These are phyloP conservation scores for Engraulis encrasicolus DNA, from an alignment of 2,113 vertebrate species.

Conservation along the genomic window DNA sequence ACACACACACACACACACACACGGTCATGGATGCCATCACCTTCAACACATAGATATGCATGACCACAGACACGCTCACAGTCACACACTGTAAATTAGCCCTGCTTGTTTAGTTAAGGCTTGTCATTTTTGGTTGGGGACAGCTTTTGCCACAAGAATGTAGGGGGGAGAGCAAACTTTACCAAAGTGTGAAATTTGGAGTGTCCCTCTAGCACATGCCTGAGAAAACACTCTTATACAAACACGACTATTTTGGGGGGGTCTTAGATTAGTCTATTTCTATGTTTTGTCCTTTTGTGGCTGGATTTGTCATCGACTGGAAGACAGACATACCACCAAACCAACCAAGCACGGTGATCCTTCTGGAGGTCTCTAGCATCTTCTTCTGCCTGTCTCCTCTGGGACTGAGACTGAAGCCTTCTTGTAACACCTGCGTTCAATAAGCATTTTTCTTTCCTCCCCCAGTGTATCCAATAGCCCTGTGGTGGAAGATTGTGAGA, in stretches of 20 bases:
- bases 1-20: too few relatives aligned
- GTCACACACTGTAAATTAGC: not conserved
- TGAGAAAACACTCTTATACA: not conserved
- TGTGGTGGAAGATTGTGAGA: not conserved
- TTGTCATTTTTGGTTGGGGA: conserved; percentile 17
- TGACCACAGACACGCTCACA: not conserved
- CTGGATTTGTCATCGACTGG: not conserved
- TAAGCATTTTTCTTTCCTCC: not conserved
- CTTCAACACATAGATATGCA: not conserved
- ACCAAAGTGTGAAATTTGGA: conserved; percentile 33
- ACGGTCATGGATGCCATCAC: not conserved
- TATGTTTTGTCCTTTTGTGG: not conserved
- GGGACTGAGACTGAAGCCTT: not conserved
- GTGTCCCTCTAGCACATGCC: conserved; percentile 8
- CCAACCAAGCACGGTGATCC: not conserved
- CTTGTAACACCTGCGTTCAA: not conserved
- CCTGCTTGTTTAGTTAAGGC: conserved; percentile 4
- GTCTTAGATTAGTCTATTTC: too few relatives aligned
- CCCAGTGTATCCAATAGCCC: not conserved
- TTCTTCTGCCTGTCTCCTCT: not conserved
- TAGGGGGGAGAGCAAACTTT: conserved; percentile 24
- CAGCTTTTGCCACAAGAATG: conserved; percentile 18
- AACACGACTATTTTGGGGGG: not conserved
- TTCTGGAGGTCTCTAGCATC: not conserved
- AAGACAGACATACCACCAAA: not conserved